Evolutionary conservation across 2,888 invertebrate species (phyloP).

Genomic region (Hedya salicella): DNA sequence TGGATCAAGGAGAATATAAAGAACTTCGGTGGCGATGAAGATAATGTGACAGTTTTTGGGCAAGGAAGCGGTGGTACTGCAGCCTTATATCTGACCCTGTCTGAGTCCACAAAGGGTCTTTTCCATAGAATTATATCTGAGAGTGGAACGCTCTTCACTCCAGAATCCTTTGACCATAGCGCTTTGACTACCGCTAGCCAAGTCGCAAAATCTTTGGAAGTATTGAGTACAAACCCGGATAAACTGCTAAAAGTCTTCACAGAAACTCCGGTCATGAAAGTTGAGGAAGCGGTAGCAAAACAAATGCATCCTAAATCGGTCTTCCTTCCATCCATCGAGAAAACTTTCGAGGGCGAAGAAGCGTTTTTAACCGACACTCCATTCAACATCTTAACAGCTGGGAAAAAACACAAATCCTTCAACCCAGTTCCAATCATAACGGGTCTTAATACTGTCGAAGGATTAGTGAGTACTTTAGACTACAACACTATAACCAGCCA

Average conservation of each 20-base stretch:
- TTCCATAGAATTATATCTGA: constrained; percentile 75
- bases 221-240: constrained; percentile 61
- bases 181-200: constrained; percentile 70
- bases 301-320: constrained; percentile 76
- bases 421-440: constrained; percentile 79
- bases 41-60: constrained; percentile 78
- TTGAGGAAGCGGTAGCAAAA: constrained; percentile 74
- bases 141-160: constrained; percentile 71
- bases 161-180: constrained; percentile 68
- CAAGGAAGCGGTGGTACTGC: constrained; percentile 77
- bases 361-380: constrained; percentile 74
- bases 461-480: constrained; percentile 74
- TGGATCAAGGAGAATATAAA: constrained; percentile 75
- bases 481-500: constrained; percentile 72
- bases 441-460: constrained; percentile 84
- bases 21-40: constrained; percentile 70
- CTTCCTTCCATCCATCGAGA: constrained; percentile 73
- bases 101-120: constrained; percentile 71
- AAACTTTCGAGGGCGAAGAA: constrained; percentile 68
- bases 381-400: constrained; percentile 69
- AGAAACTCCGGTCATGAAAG: constrained; percentile 60
- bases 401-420: constrained; percentile 56
- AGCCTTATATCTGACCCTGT: constrained; percentile 72
- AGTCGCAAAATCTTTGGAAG: constrained; percentile 71
- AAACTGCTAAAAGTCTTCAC: constrained; percentile 64